Conservation (phyloP, 2,797 vertebrate species). For the Diglossa cyanea region DNA sequence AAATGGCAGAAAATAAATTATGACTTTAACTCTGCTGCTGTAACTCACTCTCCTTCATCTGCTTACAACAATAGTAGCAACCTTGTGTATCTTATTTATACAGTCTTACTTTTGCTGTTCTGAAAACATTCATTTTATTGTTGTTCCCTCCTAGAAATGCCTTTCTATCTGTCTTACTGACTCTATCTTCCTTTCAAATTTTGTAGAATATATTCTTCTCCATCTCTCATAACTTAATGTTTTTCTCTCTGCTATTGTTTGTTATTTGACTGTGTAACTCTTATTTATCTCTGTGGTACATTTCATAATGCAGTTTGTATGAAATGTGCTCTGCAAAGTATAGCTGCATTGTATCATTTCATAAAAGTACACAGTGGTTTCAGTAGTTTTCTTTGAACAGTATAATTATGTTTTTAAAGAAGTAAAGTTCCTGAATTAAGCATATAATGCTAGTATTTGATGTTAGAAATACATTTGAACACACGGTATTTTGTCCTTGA, state of each 20-base stretch:
- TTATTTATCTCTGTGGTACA: conserved; percentile 28
- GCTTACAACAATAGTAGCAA: neutral
- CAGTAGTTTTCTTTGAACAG: conserved; percentile 25
- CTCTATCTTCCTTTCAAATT: neutral
- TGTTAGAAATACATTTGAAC: neutral
- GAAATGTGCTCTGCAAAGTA: neutral
- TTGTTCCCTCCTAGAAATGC: neutral
- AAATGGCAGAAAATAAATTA: neutral
- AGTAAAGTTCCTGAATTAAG: conserved; percentile 1
- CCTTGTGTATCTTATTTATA: neutral
- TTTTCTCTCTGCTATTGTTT: conserved; percentile 31
- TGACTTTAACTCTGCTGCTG: neutral
- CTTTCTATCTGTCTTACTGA: neutral
- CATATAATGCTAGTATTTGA: neutral
- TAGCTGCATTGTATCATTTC: neutral
- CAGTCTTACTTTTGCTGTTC: neutral
- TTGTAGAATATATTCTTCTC: neutral
- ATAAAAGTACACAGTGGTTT: conserved; percentile 27
- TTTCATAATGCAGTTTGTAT: conserved; percentile 8
- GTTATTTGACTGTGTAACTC: conserved; percentile 12
- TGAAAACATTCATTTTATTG: neutral
- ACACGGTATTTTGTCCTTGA: conserved; percentile 14
- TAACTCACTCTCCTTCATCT: neutral
- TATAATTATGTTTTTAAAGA: conserved; percentile 47
- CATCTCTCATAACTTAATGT: neutral